Percentiles rank a stretch among this genome's conserved stretches.
Conservation (phyloP, 2,797 vertebrate species). For the Scarus forsteni region DNA sequence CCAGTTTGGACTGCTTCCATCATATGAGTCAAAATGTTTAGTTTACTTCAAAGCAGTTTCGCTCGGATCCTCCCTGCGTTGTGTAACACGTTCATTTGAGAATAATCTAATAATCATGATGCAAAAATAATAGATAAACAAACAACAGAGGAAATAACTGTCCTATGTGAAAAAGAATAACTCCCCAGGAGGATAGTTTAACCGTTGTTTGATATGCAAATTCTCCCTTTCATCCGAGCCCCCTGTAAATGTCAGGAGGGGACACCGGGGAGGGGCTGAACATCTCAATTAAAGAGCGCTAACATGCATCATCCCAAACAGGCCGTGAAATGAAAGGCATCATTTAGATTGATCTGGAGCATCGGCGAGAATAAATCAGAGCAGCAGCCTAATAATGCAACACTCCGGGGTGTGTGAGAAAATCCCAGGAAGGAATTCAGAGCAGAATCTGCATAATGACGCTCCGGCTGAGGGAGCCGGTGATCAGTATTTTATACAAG, state of each 20-base stretch:
- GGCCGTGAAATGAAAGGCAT: constrained; percentile 76
- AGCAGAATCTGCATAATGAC: constrained; percentile 53
- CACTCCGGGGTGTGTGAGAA: constrained; percentile 41
- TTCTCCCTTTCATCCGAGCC: constrained; percentile 65
- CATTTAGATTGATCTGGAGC: constrained; percentile 76
- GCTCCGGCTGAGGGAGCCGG: constrained; percentile 41
- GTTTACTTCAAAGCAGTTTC: constrained; percentile 23
- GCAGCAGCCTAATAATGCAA: constrained; percentile 61
- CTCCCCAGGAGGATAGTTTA: constrained; percentile 65
- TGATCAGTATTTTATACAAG: constrained; percentile 41
- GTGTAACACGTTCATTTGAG: constrained; percentile 54
- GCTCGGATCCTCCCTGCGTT: constrained; percentile 31
- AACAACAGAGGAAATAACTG: constrained; percentile 66
- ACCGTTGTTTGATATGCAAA: constrained; percentile 83
- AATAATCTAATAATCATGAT: constrained; percentile 68
- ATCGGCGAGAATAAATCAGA: constrained; percentile 74
- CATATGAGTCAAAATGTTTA: constrained; percentile 13
- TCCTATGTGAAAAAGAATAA: constrained; percentile 26
- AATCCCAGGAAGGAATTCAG: constrained; percentile 55
- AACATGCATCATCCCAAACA: constrained; percentile 74
- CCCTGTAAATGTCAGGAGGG: constrained; percentile 73
- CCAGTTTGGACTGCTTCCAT: constrained; percentile 2
- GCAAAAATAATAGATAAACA: constrained; percentile 52
- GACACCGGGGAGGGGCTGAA: constrained; percentile 68
- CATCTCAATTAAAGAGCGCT: constrained; percentile 76